These are phyloP conservation scores for Empidonax alnorum DNA, from an alignment of 2,113 vertebrate genomes.

Conservation along the genomic window DNA sequence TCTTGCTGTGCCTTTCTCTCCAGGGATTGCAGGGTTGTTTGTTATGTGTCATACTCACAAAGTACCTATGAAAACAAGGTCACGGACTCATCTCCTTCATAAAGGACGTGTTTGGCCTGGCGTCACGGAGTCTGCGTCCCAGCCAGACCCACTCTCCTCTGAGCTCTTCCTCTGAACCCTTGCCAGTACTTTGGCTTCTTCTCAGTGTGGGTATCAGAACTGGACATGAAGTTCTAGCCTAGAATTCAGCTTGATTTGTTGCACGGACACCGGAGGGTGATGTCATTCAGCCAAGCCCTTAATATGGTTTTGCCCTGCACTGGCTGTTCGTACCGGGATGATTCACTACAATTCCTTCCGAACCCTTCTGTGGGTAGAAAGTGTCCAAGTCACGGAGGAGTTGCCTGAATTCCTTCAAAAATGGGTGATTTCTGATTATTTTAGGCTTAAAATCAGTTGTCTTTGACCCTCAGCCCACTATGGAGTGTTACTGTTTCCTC, in stretches of 20 bases:
- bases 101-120: background rate
- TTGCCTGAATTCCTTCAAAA: background rate
- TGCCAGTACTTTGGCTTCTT: background rate
- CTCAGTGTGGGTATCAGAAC: background rate
- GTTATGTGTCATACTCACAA: background rate
- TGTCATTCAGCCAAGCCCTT: background rate
- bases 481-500: background rate
- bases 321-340: background rate
- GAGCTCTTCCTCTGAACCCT: background rate
- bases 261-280: background rate
- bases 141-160: background rate
- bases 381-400: background rate
- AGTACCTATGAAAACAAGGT: background rate
- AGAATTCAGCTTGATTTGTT: background rate
- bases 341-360: background rate
- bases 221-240: background rate
- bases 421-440: background rate
- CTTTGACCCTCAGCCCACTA: fast-evolving
- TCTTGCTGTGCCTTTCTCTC: background rate
- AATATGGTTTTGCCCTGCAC: background rate
- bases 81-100: background rate
- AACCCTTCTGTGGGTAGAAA: background rate
- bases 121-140: background rate
- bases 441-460: background rate
- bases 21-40: background rate